Base-by-base conservation (phyloP, 2,797 vertebrate genomes). In the Garrulus glandarius region DNA sequence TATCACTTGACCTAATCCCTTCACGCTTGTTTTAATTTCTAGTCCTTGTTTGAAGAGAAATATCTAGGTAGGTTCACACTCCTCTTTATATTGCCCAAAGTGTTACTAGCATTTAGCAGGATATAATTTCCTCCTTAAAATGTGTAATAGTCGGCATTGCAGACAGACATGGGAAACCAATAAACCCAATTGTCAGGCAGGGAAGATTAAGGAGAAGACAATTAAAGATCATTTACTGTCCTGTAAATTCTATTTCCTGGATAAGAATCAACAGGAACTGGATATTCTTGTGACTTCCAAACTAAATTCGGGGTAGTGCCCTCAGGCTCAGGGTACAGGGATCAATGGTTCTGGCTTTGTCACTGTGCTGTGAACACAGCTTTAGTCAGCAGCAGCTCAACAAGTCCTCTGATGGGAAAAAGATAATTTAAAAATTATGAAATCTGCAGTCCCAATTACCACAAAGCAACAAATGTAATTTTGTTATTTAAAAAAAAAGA, bases 351-450 rank as follows among this genome's bases (percentile, higher is more conserved):
- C 49, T n/a, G 79, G 10, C 21, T 96, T 72, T 80, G 67, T 71
- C 72, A 60, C 67, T 46, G 32, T 84, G 63, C 65, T 91, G 46
- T 34, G 55, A 89, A 32, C n/a, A 44, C 15, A 59, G 15, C 19
- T 84, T 72, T 90, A 95, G 43, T 91, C 79, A 93, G 57, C 83
- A 92, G 43, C 36, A 89, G 53, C 43, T 87, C 88, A 90, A 32
- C 79, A 79, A 80, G 8, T 75, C 52, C 65, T 74, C 67, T 53
- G 19, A 50, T 49, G 55, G 79, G 41, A 41, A 79, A 79, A 59
- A 88, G 50, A 16, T 16, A 57, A 52, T 23, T 47, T 57, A 67
- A 82, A 89, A 95, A 60, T 39, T 23, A 76, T n/a, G 19, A 91
- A 43, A 59, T 19, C 22, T 71, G 30, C 26, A 43, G 20, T 18